These are phyloP conservation scores for Symphodus melops DNA, from an alignment of 2,113 vertebrate genomes.

Conservation along the genomic window DNA sequence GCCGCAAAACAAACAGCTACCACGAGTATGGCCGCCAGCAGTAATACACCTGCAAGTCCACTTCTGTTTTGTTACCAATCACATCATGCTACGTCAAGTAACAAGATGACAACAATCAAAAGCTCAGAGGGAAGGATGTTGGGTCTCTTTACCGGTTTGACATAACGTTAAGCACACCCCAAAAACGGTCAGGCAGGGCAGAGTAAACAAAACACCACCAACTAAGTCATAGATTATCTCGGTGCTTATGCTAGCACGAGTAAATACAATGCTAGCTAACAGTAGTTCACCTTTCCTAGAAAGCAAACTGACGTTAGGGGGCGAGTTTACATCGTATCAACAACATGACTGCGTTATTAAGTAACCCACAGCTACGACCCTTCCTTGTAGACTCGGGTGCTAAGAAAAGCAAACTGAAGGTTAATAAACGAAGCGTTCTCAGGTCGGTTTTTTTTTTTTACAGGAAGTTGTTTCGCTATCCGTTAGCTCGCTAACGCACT, in stretches of 20 bases:
- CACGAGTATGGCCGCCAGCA: neutral
- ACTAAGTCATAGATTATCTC: neutral
- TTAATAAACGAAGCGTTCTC: too few species aligned
- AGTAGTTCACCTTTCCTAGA: neutral
- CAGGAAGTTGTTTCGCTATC: slow-evolving; percentile 62
- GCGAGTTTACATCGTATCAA: neutral
- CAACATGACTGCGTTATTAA: neutral
- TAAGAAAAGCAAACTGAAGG: neutral
- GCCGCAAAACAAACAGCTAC: neutral
- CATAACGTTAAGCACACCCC: too few species aligned
- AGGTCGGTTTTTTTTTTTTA: neutral
- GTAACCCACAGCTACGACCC: neutral
- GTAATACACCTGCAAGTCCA: slow-evolving; percentile 18
- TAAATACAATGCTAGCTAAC: neutral
- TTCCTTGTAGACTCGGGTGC: neutral
- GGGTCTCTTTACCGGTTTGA: neutral
- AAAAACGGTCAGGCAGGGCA: neutral
- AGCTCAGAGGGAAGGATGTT: too few species aligned
- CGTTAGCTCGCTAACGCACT: slow-evolving; percentile 29
- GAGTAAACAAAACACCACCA: neutral
- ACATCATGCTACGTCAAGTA: neutral
- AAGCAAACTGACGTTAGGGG: neutral
- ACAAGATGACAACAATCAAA: slow-evolving; percentile 9
- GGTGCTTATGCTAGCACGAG: neutral
- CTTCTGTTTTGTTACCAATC: slow-evolving; percentile 1